Base-by-base conservation (phyloP, 2,113 vertebrate genomes). In the Pycnonotus jocosus region DNA sequence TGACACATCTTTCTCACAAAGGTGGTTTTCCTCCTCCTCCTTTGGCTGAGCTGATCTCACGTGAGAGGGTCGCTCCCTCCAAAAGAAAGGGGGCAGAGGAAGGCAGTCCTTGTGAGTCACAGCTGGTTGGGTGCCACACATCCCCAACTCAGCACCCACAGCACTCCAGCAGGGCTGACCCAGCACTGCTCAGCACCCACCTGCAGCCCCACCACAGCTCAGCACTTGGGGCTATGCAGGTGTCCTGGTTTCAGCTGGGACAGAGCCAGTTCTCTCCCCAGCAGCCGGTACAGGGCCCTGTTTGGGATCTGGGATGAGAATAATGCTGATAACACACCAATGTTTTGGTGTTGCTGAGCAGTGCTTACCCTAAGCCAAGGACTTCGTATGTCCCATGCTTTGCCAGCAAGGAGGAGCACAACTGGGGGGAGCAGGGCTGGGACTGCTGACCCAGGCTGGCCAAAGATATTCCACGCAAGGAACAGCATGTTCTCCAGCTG, bases 91-190 rank as follows among this genome's bases (percentile, higher is more conserved):
- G 54, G 27, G 12, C 23, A 2, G 30, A 27, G 57, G 68, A 35
- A 16, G 38, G 68, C 45, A 54, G 48, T 82, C n/a, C 7, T 69
- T 0, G 1, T 0, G n/a, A 50, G 61, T n/a, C 76, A 11, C 57
- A 35, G 48, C 40, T 2, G 10, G 33, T 7, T 4, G 71, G 50
- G 92, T 71, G 81, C n/a, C 8, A 31, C 65, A 31, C 11, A 0
- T 5, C n/a, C 54, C 50, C 0, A 0, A 16, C n/a, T 12, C 5
- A 4, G 57, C 5, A 27, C 53, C 40, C 19, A 3, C 2, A 3
- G 42, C 48, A 24, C 0, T 44, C 0, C 9, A 24, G 19, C n/a
- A 15, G 33, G n/a, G 56, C 56, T 11, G 65, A 58, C 13, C 74
- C 12, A 6, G n/a, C 69, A 19, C 6, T 0, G 0, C 81, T 38